Base-by-base conservation (phyloP, 2,888 invertebrate genomes). In the Minunthozetes semirufus region DNA sequence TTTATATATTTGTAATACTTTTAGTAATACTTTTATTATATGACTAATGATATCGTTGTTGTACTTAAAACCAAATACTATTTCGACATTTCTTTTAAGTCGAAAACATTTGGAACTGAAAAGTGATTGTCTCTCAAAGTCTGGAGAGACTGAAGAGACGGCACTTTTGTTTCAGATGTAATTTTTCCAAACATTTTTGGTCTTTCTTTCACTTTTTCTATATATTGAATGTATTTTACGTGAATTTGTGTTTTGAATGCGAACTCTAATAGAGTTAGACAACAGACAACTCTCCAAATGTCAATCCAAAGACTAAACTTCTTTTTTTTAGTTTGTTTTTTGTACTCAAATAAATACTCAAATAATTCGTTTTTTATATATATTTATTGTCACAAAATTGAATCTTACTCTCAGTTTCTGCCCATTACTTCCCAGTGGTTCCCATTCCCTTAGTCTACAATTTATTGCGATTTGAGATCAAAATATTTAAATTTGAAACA, bases 11-110 rank as follows among this genome's bases (percentile, higher is more conserved):
- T 63, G 33, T 38, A 29, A 33, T 63, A 63, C 63, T 59, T 63
- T 63, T 63, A 63, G 33, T 38, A 29, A 33, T 63, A 63, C 63
- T 59, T 63, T 63, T 63, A 63, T 63, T 38, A 68, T 68, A 68
- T 38, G 38, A 68, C 68, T 68, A 68, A 68, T 68, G 68, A 42
- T 42, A 42, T 42, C 42, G 68, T 68, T 61, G 15, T 61, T 29
- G 46, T 68, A 19, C 42, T 46, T 68, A 42, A 68, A 68, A 68
- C 68, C 22, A 38, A 68, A 68, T 68, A 68, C 19, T 68, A 42
- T 66, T 42, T 68, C 42, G 13, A 33, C 13, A 9, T 22, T 38
- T 42, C 22, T 19, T 42, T 68, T n/a, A 27, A 63, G n/a, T 27
- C 3, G 17, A 63, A 63, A 29, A 56, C 56, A 56, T 56, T 56